Base-by-base conservation (phyloP, 2,113 vertebrate species). In the Penelope pileata region DNA sequence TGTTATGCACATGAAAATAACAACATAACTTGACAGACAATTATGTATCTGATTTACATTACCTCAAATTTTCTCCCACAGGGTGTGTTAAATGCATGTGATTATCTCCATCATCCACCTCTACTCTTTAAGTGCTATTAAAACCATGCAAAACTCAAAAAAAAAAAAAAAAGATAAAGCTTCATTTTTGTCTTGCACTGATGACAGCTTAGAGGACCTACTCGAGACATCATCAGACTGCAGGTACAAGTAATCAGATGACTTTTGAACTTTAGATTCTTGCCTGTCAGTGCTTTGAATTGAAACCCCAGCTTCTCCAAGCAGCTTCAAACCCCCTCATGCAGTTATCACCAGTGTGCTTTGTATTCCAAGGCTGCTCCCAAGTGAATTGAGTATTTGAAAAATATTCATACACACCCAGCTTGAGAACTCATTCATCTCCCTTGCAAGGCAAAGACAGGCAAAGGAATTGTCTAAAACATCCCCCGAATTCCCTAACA, bases 61-160 rank as follows among this genome's bases (percentile, higher is more conserved):
- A 53, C 47, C 73, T 78, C 89, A 81, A 27, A 80, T 86, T 32
- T 22, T 82, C 78, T 72, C 90, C 32, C 81, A 96, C 29, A 72
- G 91, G 83, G 94, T 92, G 88, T 83, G 42, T 30, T 26, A 40
- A 93, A 59, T 48, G 42, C 34, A 63, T 15, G 15, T 5, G 85
- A 86, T 90, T 92, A 83, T 13, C 67, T 84, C 32, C 43, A 88
- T 14, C 70, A 7, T 50, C 43, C 43, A 60, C 64, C 42, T 80
- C 79, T 74, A 87, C 83, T 63, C 75, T 84, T 94, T 89, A 90
- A 94, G 29, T 29, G 56, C 59, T 50, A 68, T 15, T 70, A 91
- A 68, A 85, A 91, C 56, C 13, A 79, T 13, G 45, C 30, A 89
- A 87, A 89, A 87, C 23, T 56, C 22, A 43, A 64, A 83, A 84